Evolutionary conservation across 2,888 invertebrate genomes (phyloP).

Genomic region (Periphyllus acericola): DNA sequence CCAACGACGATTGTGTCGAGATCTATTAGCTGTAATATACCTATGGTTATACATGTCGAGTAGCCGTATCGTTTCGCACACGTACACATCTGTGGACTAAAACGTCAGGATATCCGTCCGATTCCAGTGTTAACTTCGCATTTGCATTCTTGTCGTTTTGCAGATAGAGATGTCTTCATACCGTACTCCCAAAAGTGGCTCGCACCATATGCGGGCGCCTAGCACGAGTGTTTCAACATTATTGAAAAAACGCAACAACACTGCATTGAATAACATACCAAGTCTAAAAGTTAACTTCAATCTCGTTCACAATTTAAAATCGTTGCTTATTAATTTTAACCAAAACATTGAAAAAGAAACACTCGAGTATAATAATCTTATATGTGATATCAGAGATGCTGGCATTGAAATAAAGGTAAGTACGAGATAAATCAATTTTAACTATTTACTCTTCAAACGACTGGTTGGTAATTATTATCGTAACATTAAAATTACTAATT

Average conservation of each 20-base stretch:
- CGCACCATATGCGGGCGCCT: constrained; percentile 20
- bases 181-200: constrained; percentile 40
- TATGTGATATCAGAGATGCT: constrained; percentile 70
- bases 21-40: no score
- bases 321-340: constrained; percentile 67
- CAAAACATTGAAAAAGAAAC: constrained; percentile 68
- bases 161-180: constrained; percentile 46
- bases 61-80: not conserved
- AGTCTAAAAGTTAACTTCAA: constrained; percentile 69
- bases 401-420: constrained; percentile 68
- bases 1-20: accelerated
- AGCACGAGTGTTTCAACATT: constrained; percentile 58
- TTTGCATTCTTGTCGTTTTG: not conserved
- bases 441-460: not conserved
- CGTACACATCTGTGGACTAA: not conserved
- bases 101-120: not conserved
- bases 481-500: not conserved
- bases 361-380: constrained; percentile 70
- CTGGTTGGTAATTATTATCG: not conserved
- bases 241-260: constrained; percentile 55
- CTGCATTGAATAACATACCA: constrained; percentile 62
- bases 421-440: not conserved
- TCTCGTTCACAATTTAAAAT: constrained; percentile 69
- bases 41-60: no score
- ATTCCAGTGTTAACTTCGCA: not conserved